Evolutionary conservation across 2,113 vertebrate genomes (phyloP), one percentile per base, ranked within the genome.

Genomic region (Pionites leucogaster): DNA sequence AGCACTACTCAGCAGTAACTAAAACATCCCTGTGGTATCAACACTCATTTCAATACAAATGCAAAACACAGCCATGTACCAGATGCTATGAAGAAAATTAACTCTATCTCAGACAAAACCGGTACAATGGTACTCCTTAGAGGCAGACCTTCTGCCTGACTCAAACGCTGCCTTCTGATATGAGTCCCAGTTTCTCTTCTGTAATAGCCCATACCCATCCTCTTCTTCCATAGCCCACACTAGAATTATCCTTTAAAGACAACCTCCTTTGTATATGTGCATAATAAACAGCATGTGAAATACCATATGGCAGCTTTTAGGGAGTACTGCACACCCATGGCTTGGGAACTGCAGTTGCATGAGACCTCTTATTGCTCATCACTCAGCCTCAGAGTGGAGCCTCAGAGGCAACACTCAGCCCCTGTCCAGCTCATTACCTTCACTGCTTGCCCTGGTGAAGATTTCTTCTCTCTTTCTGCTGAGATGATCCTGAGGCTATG

Each of bases 341-440:
- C 20, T 46, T 46, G 28, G 37, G 50, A 91, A 19, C 55, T 87
- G 63, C 57, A 20, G 57, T 22, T 60, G 28, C 28, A 78, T 37
- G 19, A 31, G 28, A 68, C 7, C 5, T 1, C 7, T 63, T 20
- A 4, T 22, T 0, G 0, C 11, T 44, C 9, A 0, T 50, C 7
- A 46, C 17, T 9, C 2, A 11, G 28, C 9, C 20, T 86, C 79
- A 55, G 53, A 55, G 53, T 8, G 53, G 18, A 33, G 53, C 53
- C 18, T 55, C 55, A 59, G 20, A 59, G 13, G 9, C 44, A 77
- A 25, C 7, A 31, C 11, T 13, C 2, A 13, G n/a, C 11, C 27
- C 76, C 75, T 64, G 9, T 44, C 15, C 64, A 44, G 11, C 28
- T 89, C 23, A 31, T 4, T 41, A 7, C 33, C 25, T 87, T 33